Evolutionary conservation across 2,797 vertebrate species (phyloP).

Genomic region (Pseudocheirus occidentalis): DNA sequence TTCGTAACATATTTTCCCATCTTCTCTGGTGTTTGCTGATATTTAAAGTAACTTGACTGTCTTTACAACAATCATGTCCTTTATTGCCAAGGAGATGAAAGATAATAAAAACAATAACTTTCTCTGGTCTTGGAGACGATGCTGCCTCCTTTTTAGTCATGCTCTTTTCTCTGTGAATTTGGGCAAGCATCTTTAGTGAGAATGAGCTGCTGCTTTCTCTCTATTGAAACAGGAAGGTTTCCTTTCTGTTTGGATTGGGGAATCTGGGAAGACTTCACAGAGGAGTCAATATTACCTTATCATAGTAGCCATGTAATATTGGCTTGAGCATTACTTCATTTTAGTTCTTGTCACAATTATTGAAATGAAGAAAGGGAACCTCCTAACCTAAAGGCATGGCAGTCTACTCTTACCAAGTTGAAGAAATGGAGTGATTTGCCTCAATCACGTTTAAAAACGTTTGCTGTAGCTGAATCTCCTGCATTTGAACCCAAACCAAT

Average conservation of each 20-base stretch:
- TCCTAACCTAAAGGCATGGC: background rate
- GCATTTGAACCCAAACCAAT: conserved; percentile 22
- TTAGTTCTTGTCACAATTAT: conserved; percentile 3
- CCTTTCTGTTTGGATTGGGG: conserved; percentile 10
- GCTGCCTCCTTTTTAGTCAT: background rate
- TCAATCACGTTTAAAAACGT: background rate
- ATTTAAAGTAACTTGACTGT: background rate
- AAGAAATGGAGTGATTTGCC: background rate
- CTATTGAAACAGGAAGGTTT: conserved; percentile 48
- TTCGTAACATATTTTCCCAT: background rate
- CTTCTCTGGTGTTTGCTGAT: conserved; percentile 3
- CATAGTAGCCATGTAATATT: background rate
- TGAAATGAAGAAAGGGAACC: background rate
- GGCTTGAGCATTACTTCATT: background rate
- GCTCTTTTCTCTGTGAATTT: conserved; percentile 24
- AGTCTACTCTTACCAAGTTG: background rate
- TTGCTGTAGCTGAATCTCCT: background rate
- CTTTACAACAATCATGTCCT: background rate
- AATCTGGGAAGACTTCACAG: background rate
- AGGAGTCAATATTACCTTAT: background rate
- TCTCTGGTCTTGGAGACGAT: background rate
- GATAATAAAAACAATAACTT: conserved; percentile 7
- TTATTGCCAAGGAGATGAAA: background rate
- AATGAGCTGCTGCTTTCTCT: conserved; percentile 23
- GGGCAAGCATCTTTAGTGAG: conserved; percentile 35